phyloP scores from a whole-genome alignment of 2,113 vertebrate genomes.

The Collichthys lucidus region DNA sequence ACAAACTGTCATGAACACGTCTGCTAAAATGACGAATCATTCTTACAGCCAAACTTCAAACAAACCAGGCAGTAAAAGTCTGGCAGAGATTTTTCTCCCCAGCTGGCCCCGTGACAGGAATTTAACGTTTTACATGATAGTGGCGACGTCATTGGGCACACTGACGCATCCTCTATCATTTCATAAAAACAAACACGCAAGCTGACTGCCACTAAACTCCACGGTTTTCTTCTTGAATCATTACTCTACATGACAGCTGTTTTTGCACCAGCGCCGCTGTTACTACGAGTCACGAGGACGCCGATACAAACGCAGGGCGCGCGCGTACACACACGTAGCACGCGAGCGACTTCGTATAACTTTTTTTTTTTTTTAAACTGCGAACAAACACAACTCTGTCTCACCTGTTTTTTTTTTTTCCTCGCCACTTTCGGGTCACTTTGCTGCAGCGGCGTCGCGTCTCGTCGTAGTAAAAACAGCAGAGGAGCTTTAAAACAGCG shows the following conservation, averaged over 20 bases:
- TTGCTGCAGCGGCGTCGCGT: neutral
- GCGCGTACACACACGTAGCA: neutral
- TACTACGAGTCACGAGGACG: slow-evolving; percentile 35
- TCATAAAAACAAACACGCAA: neutral
- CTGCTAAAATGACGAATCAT: neutral
- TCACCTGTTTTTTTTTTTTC: slow-evolving; percentile 57
- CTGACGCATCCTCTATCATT: neutral
- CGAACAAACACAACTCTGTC: neutral
- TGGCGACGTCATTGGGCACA: slow-evolving; percentile 4
- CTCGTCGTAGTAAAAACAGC: neutral
- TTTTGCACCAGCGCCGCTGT: slow-evolving; percentile 24
- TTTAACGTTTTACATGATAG: neutral
- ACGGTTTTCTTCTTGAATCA: neutral
- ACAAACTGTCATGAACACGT: neutral
- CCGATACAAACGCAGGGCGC: neutral
- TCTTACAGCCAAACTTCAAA: neutral
- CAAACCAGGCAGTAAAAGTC: neutral
- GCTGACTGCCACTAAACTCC: no score
- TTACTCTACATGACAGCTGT: slow-evolving; percentile 54
- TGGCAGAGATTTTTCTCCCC: neutral
- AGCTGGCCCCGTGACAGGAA: neutral
- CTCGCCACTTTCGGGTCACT: accelerated
- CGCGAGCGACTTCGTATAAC: no score
- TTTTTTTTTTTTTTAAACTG: no score
- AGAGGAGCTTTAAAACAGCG: slow-evolving; percentile 52